Evolutionary conservation across 2,888 invertebrate genomes (phyloP).

Genomic region (Caenorhabditis afra): DNA sequence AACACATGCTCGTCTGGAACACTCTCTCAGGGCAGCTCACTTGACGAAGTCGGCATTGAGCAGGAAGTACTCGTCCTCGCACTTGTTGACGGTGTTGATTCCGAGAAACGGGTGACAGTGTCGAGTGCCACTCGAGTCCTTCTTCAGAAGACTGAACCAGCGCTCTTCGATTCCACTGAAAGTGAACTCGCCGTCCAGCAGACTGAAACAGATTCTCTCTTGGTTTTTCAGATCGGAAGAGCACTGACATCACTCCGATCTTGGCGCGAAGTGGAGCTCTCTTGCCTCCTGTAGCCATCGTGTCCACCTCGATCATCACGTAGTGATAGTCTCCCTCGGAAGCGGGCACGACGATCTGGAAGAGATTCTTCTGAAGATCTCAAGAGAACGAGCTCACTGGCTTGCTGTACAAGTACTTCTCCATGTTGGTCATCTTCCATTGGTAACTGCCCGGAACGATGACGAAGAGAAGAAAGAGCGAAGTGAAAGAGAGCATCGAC

Average conservation of each 20-base stretch:
- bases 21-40: background rate
- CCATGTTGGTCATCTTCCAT: background rate
- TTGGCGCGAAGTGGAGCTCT: background rate
- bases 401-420: background rate
- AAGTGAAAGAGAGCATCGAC: slow-evolving; percentile 4
- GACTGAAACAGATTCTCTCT: slow-evolving; percentile 1
- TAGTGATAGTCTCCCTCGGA: slow-evolving; percentile 30
- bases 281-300: background rate
- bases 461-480: background rate
- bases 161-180: slow-evolving; percentile 25
- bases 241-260: slow-evolving; percentile 36
- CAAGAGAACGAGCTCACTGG: background rate
- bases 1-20: background rate
- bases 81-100: slow-evolving; percentile 25
- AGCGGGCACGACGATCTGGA: slow-evolving; percentile 38
- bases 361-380: background rate
- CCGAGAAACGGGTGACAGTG: slow-evolving; percentile 36
- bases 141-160: background rate
- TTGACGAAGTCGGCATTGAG: slow-evolving; percentile 33
- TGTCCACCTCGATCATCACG: slow-evolving; percentile 33
- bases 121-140: background rate
- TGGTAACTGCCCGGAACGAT: background rate
- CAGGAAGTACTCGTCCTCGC: slow-evolving; percentile 35
- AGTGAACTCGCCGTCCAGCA: slow-evolving; percentile 40
- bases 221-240: background rate